Evolutionary conservation across 1,140 invertebrate species (phyloP).

Genomic region (Formica selysi): DNA sequence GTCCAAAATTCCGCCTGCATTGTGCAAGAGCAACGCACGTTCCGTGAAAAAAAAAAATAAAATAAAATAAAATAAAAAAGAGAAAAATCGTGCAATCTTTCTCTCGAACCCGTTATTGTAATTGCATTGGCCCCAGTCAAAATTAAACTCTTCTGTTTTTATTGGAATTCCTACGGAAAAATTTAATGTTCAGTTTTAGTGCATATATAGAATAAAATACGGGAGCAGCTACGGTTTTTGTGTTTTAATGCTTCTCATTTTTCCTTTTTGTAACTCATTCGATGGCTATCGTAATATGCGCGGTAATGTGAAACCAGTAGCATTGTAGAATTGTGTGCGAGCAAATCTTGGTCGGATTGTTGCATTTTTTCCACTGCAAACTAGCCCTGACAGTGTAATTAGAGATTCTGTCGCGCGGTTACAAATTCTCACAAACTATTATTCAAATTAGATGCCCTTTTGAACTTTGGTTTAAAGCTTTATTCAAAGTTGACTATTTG

Average conservation of each 20-base stretch:
- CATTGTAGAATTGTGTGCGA: no score
- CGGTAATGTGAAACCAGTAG: background rate
- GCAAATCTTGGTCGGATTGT: background rate
- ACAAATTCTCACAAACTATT: slow-evolving; percentile 13
- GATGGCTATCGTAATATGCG: slow-evolving; percentile 6
- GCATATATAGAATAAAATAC: background rate
- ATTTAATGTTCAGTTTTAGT: slow-evolving; percentile 15
- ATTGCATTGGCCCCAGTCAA: slow-evolving; percentile 32
- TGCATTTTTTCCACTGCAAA: slow-evolving; percentile 18
- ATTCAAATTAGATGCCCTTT: slow-evolving; percentile 14
- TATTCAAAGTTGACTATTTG: slow-evolving; percentile 2
- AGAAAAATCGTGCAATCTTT: background rate
- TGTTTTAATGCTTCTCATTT: slow-evolving; percentile 9
- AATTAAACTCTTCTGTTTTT: slow-evolving; percentile 50
- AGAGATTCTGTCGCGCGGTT: background rate
- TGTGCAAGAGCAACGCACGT: background rate
- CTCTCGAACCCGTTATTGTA: slow-evolving; percentile 19
- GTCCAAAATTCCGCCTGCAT: background rate
- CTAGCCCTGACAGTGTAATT: background rate
- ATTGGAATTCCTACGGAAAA: slow-evolving; percentile 48
- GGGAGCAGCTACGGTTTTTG: background rate
- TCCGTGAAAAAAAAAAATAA: background rate
- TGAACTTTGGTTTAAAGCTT: slow-evolving; percentile 1
- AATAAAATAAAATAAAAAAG: no score
- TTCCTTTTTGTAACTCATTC: background rate